These are phyloP conservation scores for Saimiri boliviensis DNA, from an alignment of 2,113 vertebrate genomes.

Conservation along the genomic window DNA sequence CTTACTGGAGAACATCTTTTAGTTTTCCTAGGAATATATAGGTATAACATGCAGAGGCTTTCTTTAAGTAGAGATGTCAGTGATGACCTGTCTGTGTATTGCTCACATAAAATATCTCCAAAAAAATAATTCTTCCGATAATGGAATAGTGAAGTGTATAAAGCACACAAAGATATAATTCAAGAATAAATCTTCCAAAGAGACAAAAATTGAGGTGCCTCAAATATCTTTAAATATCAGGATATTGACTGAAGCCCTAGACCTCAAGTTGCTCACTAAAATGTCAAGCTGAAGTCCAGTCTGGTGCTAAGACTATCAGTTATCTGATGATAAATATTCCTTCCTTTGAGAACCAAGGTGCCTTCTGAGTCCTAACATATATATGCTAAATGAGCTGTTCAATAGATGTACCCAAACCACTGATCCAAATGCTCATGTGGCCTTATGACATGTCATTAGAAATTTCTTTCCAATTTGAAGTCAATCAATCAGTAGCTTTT, in stretches of 20 bases:
- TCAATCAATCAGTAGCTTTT: neutral
- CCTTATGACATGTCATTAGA: neutral
- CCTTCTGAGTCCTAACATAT: neutral
- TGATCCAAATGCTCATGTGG: neutral
- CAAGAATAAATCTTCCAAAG: neutral
- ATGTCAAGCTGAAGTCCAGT: neutral
- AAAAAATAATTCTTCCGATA: neutral
- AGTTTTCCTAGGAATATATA: neutral
- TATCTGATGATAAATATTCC: neutral
- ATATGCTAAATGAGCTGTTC: neutral
- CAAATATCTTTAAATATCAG: neutral
- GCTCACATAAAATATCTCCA: neutral
- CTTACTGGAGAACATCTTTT: neutral
- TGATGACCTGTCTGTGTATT: neutral
- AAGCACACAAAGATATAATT: slow-evolving; percentile 32
- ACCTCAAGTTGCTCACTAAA: neutral
- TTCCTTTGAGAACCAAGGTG: neutral
- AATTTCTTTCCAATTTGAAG: neutral
- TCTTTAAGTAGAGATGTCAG: neutral
- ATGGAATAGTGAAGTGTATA: neutral
- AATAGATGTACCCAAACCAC: neutral
- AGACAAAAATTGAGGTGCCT: neutral
- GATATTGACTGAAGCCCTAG: neutral
- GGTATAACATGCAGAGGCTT: neutral
- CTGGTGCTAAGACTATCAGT: neutral